A percentile compares a stretch with the other conserved stretches of the same genome.
phyloP scores from a whole-genome alignment of 2,888 invertebrate species.

The Physocephala rufipes region DNA sequence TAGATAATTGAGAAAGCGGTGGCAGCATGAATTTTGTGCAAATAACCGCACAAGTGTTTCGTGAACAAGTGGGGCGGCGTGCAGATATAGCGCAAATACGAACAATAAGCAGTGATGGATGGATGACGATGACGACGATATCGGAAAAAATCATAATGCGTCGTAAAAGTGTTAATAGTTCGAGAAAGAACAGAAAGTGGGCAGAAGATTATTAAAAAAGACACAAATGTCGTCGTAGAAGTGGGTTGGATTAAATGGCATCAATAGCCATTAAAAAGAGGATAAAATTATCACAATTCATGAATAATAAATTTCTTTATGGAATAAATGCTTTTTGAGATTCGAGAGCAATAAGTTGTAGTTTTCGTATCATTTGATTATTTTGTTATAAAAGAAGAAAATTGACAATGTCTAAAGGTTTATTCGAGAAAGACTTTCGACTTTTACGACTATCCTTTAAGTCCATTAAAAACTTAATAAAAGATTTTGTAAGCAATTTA shows the following conservation, averaged over 20 bases:
- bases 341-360: not conserved
- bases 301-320: not conserved
- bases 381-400: no score
- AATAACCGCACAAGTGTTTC: conserved; percentile 13
- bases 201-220: not conserved
- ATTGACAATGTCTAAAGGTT: no score
- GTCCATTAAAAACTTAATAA: not conserved
- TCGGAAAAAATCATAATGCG: conserved; percentile 14
- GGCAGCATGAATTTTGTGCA: not conserved
- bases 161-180: not conserved
- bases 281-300: not conserved
- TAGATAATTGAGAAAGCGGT: not conserved
- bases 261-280: not conserved
- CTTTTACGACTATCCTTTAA: not conserved
- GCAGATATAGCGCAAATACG: not conserved
- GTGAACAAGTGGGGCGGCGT: conserved; percentile 14
- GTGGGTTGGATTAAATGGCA: not conserved
- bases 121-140: conserved; percentile 15
- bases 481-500: no score
- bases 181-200: not conserved
- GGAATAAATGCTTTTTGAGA: not conserved
- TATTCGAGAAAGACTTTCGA: no score
- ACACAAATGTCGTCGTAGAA: not conserved
- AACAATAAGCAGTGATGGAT: conserved; percentile 14
- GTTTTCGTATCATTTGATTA: no score